These are phyloP conservation scores for Anarhynchus alexandrinus DNA, from an alignment of 2,113 vertebrate species.

Conservation along the genomic window DNA sequence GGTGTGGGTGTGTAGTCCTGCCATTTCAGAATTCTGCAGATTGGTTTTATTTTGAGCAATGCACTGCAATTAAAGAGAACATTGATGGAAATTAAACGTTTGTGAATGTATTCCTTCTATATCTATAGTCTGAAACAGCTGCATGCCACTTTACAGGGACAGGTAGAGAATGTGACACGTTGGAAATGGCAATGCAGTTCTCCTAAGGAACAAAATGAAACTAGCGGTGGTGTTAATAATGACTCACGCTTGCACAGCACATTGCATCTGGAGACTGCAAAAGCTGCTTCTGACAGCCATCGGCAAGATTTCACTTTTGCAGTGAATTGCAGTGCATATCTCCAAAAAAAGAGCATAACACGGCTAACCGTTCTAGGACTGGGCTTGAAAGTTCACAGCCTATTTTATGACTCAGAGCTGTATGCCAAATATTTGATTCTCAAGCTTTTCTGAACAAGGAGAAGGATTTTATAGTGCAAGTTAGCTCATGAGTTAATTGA, in stretches of 20 bases:
- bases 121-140: slow-evolving; percentile 37
- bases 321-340: not conserved
- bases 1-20: slow-evolving; percentile 40
- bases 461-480: not conserved
- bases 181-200: slow-evolving; percentile 14
- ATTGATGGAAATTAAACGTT: slow-evolving; percentile 39
- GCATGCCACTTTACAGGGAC: not conserved
- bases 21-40: slow-evolving; percentile 45
- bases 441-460: not conserved
- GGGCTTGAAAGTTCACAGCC: not conserved
- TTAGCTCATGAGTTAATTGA: not conserved
- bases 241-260: slow-evolving; percentile 58
- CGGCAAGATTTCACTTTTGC: not conserved
- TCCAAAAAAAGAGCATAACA: not conserved
- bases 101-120: not conserved
- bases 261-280: slow-evolving; percentile 29
- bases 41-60: slow-evolving; percentile 59
- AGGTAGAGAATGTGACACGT: slow-evolving; percentile 38
- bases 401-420: not conserved
- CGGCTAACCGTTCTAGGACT: not conserved
- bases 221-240: slow-evolving; percentile 25
- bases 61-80: slow-evolving; percentile 43
- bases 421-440: not conserved
- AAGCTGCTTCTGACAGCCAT: slow-evolving; percentile 3
- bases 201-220: slow-evolving; percentile 49